Evolutionary conservation across 92 coral and sea anemone species (phyloP).

Genomic region (Siderastrea radians): DNA sequence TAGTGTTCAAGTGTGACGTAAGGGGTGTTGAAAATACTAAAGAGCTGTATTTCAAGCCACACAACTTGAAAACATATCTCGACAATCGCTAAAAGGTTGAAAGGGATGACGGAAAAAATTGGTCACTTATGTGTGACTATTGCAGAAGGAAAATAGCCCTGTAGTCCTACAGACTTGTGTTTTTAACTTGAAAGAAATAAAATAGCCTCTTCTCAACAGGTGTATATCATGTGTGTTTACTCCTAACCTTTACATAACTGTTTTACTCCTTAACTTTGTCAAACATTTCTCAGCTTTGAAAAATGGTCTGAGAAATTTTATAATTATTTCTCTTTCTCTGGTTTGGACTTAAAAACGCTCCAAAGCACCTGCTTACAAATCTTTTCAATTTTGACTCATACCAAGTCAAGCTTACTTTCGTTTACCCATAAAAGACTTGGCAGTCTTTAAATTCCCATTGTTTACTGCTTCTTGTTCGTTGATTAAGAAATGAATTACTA

Average conservation of each 20-base stretch:
- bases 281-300: background rate
- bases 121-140: slow-evolving; percentile 18
- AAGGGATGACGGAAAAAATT: background rate
- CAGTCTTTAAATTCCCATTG: slow-evolving; percentile 21
- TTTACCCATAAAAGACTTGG: slow-evolving; percentile 14
- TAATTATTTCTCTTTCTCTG: background rate
- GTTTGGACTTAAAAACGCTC: background rate
- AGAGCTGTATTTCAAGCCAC: too few relatives aligned
- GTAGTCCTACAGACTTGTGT: slow-evolving; percentile 17
- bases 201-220: slow-evolving; percentile 13
- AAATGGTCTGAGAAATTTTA: slow-evolving; percentile 5
- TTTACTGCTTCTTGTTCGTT: slow-evolving; percentile 10
- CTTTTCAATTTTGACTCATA: slow-evolving; percentile 10
- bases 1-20: slow-evolving; percentile 12
- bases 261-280: slow-evolving; percentile 15
- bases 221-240: slow-evolving; percentile 7
- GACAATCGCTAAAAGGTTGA: slow-evolving; percentile 4
- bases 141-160: background rate
- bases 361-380: slow-evolving; percentile 3
- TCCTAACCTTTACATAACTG: slow-evolving; percentile 20
- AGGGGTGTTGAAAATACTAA: background rate
- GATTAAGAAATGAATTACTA: slow-evolving; percentile 39
- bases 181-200: slow-evolving; percentile 35
- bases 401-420: background rate
- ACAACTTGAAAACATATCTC: background rate